These are phyloP conservation scores for Plodia interpunctella DNA, from an alignment of 1,140 invertebrate species.

Conservation along the genomic window DNA sequence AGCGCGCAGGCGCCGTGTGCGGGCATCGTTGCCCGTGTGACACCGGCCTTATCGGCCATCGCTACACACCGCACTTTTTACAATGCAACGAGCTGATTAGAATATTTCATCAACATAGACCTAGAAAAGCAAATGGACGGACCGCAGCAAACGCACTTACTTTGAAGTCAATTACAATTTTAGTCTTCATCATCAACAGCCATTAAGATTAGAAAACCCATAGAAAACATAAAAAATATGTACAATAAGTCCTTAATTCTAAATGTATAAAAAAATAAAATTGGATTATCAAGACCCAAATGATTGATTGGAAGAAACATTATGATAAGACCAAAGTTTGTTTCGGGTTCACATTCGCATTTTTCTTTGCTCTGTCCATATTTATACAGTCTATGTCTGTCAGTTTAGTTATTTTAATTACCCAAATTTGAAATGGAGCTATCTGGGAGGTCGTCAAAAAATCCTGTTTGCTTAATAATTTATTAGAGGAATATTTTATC, in stretches of 20 bases:
- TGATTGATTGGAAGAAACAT: too few relatives aligned
- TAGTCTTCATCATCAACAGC: too few relatives aligned
- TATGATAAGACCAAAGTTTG: too few relatives aligned
- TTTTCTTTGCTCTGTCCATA: background rate
- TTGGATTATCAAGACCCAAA: too few relatives aligned
- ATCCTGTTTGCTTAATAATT: conserved; percentile 1
- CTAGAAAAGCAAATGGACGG: background rate
- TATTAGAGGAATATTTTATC: background rate
- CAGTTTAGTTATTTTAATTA: conserved; percentile 51
- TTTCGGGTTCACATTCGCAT: too few relatives aligned
- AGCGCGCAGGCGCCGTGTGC: conserved; percentile 66
- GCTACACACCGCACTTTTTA: conserved; percentile 32
- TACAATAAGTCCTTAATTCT: too few relatives aligned
- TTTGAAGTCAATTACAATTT: too few relatives aligned
- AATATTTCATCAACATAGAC: conserved; percentile 54
- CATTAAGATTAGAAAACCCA: too few relatives aligned
- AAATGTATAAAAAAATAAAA: too few relatives aligned
- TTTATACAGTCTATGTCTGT: background rate
- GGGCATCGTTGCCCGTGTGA: conserved; percentile 47
- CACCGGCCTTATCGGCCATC: conserved; percentile 56
- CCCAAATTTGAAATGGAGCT: conserved; percentile 22
- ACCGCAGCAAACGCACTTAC: too few relatives aligned
- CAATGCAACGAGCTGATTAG: conserved; percentile 56
- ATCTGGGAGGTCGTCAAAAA: conserved; percentile 26
- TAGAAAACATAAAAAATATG: too few relatives aligned